phyloP scores from a whole-genome alignment of 1,140 invertebrate species.

The Callitettix versicolor region DNA sequence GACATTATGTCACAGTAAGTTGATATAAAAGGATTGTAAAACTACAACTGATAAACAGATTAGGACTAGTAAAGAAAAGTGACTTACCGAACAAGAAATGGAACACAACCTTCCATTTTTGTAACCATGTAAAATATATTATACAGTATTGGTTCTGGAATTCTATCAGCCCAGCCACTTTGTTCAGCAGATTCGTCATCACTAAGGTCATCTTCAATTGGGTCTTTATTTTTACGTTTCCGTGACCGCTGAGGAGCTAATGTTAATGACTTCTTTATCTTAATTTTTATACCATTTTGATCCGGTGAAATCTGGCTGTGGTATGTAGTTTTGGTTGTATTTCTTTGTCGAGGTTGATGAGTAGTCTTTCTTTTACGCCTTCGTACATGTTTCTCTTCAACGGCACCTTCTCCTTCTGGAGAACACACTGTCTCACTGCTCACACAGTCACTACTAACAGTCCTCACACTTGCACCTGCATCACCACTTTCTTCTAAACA shows the following conservation, averaged over 20 bases:
- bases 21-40: too few relatives aligned
- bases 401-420: conserved; percentile 11
- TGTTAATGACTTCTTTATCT: conserved; percentile 45
- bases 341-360: conserved; percentile 14
- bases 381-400: conserved; percentile 10
- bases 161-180: conserved; percentile 42
- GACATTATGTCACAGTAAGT: too few relatives aligned
- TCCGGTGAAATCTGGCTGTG: conserved; percentile 47
- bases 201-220: conserved; percentile 10
- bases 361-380: conserved; percentile 23
- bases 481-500: conserved; percentile 2
- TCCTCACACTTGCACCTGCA: conserved; percentile 24
- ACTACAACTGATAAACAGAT: too few relatives aligned
- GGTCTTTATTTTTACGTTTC: conserved; percentile 25
- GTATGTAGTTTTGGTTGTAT: conserved; percentile 32
- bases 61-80: too few relatives aligned
- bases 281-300: conserved; percentile 49
- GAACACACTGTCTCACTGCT: conserved; percentile 26
- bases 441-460: conserved; percentile 27
- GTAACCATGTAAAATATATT: conserved; percentile 59
- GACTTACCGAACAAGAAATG: conserved; percentile 53
- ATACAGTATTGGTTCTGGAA: conserved; percentile 53
- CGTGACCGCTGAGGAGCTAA: conserved; percentile 22
- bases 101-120: conserved; percentile 54
- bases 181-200: conserved; percentile 38